Base-by-base conservation (phyloP, 2,797 vertebrate species). In the Centropyge bicolor region DNA sequence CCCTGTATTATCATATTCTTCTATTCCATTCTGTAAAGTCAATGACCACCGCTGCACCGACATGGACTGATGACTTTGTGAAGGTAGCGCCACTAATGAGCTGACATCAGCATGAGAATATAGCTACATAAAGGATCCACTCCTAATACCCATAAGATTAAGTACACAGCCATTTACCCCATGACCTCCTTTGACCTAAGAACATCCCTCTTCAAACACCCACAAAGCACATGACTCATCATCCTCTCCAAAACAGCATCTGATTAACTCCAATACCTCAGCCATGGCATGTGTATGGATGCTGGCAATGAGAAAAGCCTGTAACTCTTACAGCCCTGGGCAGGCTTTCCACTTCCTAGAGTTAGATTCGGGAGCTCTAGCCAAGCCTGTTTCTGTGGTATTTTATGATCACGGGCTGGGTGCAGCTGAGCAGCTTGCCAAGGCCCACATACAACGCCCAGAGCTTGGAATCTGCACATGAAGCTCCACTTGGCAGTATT, bases 81-180 rank as follows among this genome's bases (percentile, higher is more conserved):
- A 86, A 86, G 78, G 84, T 84, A 82, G 65, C 22, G 5, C 64
- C 70, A 57, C 88, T 92, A 92, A 92, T 90, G 84, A 92, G 88
- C 88, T 88, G 86, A 90, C 87, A 89, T 92, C 89, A 90, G 89
- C 90, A 81, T 88, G 83, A 90, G 87, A 76, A 79, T 76, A 78
- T 24, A 81, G 86, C 84, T 46, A 74, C 86, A 88, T 78, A 80
- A 80, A 74, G 81, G 84, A 84, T 84, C 60, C 55, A 41, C 40
- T 51, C 76, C 80, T 82, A 81, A 88, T 81, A 87, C 69, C 80
- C 80, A 76, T 70, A 81, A 86, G 79, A 87, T 86, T 88, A 88
- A 88, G 87, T 72, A 74, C 86, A 81, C 66, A 78, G 77, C 64
- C 82, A 66, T 87, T 89, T 90, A 91, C 70, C 81, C 78, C 55